Base-by-base conservation (phyloP, 2,797 vertebrate species). In the Gadopsis marmoratus region DNA sequence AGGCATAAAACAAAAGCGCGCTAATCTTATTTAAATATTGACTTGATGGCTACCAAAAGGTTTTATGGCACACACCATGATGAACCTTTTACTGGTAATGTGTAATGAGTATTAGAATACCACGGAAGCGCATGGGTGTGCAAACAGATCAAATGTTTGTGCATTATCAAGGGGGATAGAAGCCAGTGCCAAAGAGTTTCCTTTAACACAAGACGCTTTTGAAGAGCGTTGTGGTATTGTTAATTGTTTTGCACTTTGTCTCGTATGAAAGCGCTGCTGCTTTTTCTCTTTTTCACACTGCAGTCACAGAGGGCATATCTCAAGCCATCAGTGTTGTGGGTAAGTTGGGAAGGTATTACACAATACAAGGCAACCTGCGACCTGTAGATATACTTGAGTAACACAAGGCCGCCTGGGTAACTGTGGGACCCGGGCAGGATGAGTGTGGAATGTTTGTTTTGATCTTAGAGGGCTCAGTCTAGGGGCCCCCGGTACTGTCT, bases 371-470 rank as follows among this genome's bases (percentile, higher is more conserved):
- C 72, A 87, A 81, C 75, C 80, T 87, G 67, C 86, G 71, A 84
- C 77, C 61, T 86, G 77, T 37, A 85, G 79, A 74, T 79, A 17
- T 21, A 82, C 86, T 92, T 89, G 85, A 88, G 88, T 88, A 92
- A 92, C 79, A 77, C 14, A 78, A 50, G 48, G 77, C 77, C 63
- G 84, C 39, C 53, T 76, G 83, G 82, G 78, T 89, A 83, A 65
- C 75, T 80, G 78, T 53, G 83, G 76, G 62, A 85, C 75, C 43
- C 4, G 14, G 82, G 76, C 70, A 58, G 74, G 37, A 71, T 14
- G 83, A 86, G 69, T 26, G 62, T n/a, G 62, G 79, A 81, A 81
- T 85, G 89, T 85, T 92, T 92, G 88, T 86, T 91, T 91, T 77
- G 68, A 70, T 87, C 87, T 79, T 4, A 69, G 31, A 72, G 55